A percentile compares a stretch with the other conserved stretches of the same genome.
These are phyloP conservation scores for Campylomormyrus tamandua DNA, from an alignment of 2,113 vertebrate species.

Conservation along the genomic window DNA sequence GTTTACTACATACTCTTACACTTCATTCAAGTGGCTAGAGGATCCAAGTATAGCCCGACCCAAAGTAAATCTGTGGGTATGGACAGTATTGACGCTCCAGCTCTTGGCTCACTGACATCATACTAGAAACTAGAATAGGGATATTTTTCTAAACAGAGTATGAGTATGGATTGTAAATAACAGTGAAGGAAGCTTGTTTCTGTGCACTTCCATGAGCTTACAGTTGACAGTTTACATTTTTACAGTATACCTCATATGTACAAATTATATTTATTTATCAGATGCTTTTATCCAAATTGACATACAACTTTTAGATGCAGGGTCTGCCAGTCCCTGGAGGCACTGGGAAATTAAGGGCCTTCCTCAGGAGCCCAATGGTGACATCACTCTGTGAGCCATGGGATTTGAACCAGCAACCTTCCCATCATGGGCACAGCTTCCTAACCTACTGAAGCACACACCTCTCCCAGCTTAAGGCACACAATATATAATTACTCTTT, in stretches of 20 bases:
- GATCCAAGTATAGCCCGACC: background rate
- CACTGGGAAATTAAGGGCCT: background rate
- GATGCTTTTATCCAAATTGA: background rate
- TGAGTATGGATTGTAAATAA: background rate
- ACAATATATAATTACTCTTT: background rate
- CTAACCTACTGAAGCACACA: background rate
- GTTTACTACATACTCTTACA: background rate
- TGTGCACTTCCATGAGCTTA: background rate
- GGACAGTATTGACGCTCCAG: background rate
- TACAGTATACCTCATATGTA: background rate
- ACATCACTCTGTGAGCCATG: background rate
- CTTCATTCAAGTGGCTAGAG: background rate
- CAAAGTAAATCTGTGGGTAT: background rate
- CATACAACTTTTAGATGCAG: background rate
- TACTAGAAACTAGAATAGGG: background rate
- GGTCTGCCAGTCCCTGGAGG: background rate
- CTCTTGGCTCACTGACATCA: background rate
- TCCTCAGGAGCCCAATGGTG: background rate
- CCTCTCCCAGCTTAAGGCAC: background rate
- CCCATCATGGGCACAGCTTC: background rate
- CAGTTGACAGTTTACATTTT: background rate
- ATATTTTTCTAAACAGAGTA: background rate
- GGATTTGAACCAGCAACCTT: background rate
- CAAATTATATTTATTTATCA: background rate
- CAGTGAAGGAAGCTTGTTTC: background rate